Conservation (phyloP, 1,140 invertebrate genomes). For the Dendrolimus punctatus region DNA sequence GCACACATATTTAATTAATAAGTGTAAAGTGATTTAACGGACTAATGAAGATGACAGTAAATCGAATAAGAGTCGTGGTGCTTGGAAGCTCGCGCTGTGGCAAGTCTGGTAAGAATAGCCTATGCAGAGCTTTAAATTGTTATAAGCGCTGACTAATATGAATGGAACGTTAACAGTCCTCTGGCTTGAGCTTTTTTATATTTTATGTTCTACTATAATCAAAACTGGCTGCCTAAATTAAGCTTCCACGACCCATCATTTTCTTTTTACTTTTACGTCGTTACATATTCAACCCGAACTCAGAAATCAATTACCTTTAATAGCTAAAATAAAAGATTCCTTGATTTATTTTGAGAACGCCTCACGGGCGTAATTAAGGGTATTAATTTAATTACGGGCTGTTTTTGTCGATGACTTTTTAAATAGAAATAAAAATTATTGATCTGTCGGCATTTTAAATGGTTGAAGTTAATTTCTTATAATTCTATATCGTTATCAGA, state of each 20-base stretch:
- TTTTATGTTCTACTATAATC: slow-evolving; percentile 3
- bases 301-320: slow-evolving; percentile 56
- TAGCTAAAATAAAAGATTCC: slow-evolving; percentile 27
- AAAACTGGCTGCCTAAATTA: slow-evolving; percentile 9
- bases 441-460: slow-evolving; percentile 9
- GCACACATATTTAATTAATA: slow-evolving; percentile 24
- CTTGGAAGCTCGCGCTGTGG: slow-evolving; percentile 78
- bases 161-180: slow-evolving; percentile 11
- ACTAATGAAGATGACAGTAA: slow-evolving; percentile 71
- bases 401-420: slow-evolving; percentile 7
- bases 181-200: slow-evolving; percentile 9
- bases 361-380: slow-evolving; percentile 23
- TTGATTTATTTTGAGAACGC: slow-evolving; percentile 38
- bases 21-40: slow-evolving; percentile 40
- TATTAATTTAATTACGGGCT: slow-evolving; percentile 32
- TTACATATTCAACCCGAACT: slow-evolving; percentile 7
- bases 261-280: slow-evolving; percentile 12
- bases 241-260: slow-evolving; percentile 12
- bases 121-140: slow-evolving; percentile 19
- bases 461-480: slow-evolving; percentile 1
- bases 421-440: slow-evolving; percentile 15
- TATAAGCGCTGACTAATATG: slow-evolving; percentile 15
- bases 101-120: slow-evolving; percentile 72
- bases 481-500: too few relatives aligned
- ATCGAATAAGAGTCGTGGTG: slow-evolving; percentile 80